These are phyloP conservation scores for Crypturellus undulatus DNA, from an alignment of 2,113 vertebrate genomes.

Conservation along the genomic window DNA sequence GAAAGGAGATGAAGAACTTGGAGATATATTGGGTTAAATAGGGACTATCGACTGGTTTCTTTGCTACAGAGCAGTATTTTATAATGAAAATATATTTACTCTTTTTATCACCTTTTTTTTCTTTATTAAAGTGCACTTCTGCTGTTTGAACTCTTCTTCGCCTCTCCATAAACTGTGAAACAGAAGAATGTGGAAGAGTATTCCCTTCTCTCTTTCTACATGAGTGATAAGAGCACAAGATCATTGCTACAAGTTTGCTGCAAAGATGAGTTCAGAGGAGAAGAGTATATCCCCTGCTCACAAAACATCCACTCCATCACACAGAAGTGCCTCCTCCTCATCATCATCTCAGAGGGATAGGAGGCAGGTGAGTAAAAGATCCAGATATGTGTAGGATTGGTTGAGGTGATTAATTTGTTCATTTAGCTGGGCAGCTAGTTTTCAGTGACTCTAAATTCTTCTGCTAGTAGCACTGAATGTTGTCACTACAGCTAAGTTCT, in stretches of 20 bases:
- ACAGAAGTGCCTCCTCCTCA: slow-evolving; percentile 94
- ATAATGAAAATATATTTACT: not conserved
- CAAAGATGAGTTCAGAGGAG: slow-evolving; percentile 93
- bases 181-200: slow-evolving; percentile 66
- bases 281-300: slow-evolving; percentile 86
- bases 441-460: not conserved
- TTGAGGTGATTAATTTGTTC: not conserved
- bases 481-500: not conserved
- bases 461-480: not conserved
- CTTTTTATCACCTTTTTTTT: slow-evolving; percentile 34
- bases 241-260: slow-evolving; percentile 73
- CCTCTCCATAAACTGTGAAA: slow-evolving; percentile 48
- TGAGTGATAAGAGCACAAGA: slow-evolving; percentile 66
- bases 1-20: not conserved
- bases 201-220: slow-evolving; percentile 24
- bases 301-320: slow-evolving; percentile 90
- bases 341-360: slow-evolving; percentile 93
- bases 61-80: not conserved
- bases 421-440: not conserved
- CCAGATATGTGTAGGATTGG: not conserved
- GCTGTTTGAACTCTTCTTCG: not conserved
- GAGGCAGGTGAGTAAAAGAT: slow-evolving; percentile 87
- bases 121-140: slow-evolving; percentile 57
- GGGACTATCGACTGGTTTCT: not conserved
- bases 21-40: not conserved